Conservation (phyloP, 2,113 vertebrate species). For the Peromyscus leucopus region DNA sequence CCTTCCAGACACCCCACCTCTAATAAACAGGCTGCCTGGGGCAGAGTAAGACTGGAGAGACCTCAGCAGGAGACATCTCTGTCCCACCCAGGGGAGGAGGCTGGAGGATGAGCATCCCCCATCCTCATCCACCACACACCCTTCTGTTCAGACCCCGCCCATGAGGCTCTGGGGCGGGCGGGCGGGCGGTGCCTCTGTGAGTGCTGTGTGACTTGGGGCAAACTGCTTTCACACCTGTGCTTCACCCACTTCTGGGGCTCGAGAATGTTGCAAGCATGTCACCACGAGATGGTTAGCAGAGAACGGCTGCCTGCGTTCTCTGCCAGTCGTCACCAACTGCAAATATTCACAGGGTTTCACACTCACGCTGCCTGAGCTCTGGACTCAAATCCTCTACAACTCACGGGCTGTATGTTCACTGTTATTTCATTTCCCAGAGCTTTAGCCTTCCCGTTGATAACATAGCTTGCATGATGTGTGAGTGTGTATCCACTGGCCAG, state of each 20-base stretch:
- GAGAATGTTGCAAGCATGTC: not conserved
- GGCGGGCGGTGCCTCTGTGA: too few relatives aligned
- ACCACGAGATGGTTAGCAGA: not conserved
- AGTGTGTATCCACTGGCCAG: not conserved
- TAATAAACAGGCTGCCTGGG: not conserved
- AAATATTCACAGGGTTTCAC: not conserved
- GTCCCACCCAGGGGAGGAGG: not conserved
- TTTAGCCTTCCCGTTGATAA: constrained; percentile 6
- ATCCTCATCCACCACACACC: not conserved
- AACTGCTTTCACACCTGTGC: constrained; percentile 5
- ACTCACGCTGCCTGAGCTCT: not conserved
- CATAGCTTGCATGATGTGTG: not conserved
- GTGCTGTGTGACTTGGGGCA: not conserved
- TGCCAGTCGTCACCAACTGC: not conserved
- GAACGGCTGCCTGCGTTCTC: not conserved
- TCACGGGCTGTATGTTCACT: not conserved
- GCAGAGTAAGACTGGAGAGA: not conserved
- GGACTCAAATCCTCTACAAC: not conserved
- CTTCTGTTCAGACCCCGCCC: not conserved
- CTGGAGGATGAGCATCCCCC: not conserved
- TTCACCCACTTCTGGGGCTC: not conserved
- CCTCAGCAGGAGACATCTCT: not conserved
- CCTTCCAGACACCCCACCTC: not conserved
- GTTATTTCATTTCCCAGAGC: not conserved
- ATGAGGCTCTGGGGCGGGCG: not conserved